Evolutionary conservation across 92 coral and sea anemone species (phyloP).

Genomic region (Zoanthus sociatus): DNA sequence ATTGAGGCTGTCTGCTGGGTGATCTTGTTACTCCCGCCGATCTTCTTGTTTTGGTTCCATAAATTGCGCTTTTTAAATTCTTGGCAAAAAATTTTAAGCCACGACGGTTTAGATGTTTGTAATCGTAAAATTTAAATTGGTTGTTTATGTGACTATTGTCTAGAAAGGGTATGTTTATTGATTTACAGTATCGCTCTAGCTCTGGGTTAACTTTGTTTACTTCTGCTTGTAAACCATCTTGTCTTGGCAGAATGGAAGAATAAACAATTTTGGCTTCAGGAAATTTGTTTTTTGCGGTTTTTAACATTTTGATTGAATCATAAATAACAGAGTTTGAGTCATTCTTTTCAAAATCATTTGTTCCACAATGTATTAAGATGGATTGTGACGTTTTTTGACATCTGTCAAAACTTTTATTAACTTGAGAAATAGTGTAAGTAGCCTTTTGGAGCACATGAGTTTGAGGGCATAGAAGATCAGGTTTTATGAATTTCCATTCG

Average conservation of each 20-base stretch:
- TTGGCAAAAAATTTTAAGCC: constrained; percentile 44
- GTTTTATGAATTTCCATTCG: constrained; percentile 25
- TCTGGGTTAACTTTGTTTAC: constrained; percentile 36
- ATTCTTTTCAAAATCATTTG: constrained; percentile 38
- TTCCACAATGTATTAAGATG: constrained; percentile 46
- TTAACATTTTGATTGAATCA: constrained; percentile 13
- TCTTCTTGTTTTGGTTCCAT: constrained; percentile 26
- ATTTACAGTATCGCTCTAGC: constrained; percentile 32
- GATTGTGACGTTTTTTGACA: constrained; percentile 15
- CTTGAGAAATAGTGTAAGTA: constrained; percentile 24
- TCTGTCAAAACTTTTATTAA: background rate
- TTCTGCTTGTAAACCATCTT: constrained; percentile 25
- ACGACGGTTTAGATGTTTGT: constrained; percentile 42
- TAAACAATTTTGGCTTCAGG: constrained; percentile 21
- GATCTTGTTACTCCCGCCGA: constrained; percentile 2
- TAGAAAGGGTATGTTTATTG: constrained; percentile 19
- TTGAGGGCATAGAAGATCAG: constrained; percentile 9
- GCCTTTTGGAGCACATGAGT: background rate
- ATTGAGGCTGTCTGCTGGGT: background rate
- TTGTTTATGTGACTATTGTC: constrained; percentile 38
- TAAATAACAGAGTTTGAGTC: constrained; percentile 6
- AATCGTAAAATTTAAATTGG: constrained; percentile 19
- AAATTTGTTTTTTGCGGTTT: constrained; percentile 5
- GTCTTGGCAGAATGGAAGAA: constrained; percentile 40
- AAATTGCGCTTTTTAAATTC: constrained; percentile 56